Conservation (phyloP, 2,797 vertebrate species). For the Catharus ustulatus region DNA sequence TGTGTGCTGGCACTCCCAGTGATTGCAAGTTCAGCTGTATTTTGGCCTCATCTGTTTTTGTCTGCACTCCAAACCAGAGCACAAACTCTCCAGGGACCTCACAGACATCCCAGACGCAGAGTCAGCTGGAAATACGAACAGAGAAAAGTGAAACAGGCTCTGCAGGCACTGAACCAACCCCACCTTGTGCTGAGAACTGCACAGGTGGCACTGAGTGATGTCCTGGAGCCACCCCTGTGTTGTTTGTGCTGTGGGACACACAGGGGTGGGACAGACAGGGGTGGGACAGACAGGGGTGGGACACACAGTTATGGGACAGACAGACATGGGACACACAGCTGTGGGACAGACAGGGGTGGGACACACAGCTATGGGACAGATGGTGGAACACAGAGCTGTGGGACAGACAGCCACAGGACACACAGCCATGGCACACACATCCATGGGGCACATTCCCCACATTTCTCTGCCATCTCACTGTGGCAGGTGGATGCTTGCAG, state of each 20-base stretch:
- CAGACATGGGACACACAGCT: no score
- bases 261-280: no score
- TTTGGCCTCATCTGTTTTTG: conserved; percentile 11
- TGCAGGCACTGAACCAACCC: background rate
- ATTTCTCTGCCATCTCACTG: accelerated
- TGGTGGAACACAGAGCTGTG: no score
- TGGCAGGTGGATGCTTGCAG: accelerated
- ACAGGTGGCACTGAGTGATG: background rate
- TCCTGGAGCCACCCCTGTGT: background rate
- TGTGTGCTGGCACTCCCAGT: background rate
- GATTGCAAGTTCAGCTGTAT: background rate
- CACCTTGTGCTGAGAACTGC: background rate
- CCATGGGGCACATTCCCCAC: background rate
- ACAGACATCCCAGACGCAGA: background rate
- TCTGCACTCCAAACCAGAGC: background rate
- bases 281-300: no score
- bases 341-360: no score
- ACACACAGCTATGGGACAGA: background rate
- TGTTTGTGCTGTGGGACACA: background rate
- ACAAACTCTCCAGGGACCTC: background rate
- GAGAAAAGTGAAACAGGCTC: background rate
- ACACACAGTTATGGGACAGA: background rate
- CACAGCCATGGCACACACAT: background rate
- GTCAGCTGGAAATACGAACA: background rate
- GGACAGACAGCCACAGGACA: background rate